phyloP scores from a whole-genome alignment of 2,888 invertebrate species.

The Busseola fusca region DNA sequence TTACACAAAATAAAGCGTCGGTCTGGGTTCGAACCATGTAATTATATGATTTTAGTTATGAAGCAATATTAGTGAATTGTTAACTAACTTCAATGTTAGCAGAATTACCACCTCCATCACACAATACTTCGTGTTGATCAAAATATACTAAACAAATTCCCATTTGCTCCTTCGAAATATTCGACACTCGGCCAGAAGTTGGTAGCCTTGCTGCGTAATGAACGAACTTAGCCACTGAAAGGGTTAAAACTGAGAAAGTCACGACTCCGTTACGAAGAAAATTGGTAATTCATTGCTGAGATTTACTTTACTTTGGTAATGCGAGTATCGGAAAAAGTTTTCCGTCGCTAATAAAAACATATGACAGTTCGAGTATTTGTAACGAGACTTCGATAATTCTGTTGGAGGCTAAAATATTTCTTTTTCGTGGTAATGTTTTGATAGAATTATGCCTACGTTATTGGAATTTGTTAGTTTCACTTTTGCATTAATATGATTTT shows the following conservation, averaged over 20 bases:
- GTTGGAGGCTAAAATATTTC: slow-evolving; percentile 51
- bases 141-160: slow-evolving; percentile 74
- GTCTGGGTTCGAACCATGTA: not conserved
- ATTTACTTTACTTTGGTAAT: slow-evolving; percentile 73
- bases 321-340: slow-evolving; percentile 75
- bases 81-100: not conserved
- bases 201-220: slow-evolving; percentile 73
- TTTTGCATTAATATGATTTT: slow-evolving; percentile 29
- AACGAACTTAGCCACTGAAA: slow-evolving; percentile 80
- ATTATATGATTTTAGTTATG: not conserved
- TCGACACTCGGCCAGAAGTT: slow-evolving; percentile 75
- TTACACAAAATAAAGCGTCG: not conserved
- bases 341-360: slow-evolving; percentile 71
- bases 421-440: slow-evolving; percentile 40
- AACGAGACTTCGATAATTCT: slow-evolving; percentile 61
- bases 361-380: slow-evolving; percentile 68
- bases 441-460: slow-evolving; percentile 33
- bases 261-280: slow-evolving; percentile 79
- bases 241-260: slow-evolving; percentile 79
- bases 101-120: slow-evolving; percentile 63
- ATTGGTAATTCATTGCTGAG: slow-evolving; percentile 82
- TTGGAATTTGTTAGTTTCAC: slow-evolving; percentile 36
- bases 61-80: not conserved
- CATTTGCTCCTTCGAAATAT: slow-evolving; percentile 72
- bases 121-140: slow-evolving; percentile 62